Evolutionary conservation across 1,140 invertebrate species (phyloP).

Genomic region (Gerris buenoi): DNA sequence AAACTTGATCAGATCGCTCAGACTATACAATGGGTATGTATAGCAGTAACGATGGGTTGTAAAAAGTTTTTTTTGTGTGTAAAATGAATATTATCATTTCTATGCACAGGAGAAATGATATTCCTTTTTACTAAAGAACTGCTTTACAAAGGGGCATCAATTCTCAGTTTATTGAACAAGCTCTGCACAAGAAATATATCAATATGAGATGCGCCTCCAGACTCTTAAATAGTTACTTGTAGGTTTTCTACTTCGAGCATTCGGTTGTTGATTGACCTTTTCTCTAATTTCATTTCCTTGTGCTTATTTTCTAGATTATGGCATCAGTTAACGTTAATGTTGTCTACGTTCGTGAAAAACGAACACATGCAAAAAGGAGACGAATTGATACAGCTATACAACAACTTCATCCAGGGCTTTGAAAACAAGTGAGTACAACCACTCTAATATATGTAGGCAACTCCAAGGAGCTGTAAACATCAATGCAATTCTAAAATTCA

Average conservation of each 20-base stretch:
- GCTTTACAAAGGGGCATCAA: too few relatives aligned
- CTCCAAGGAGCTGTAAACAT: neutral
- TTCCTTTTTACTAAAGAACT: too few relatives aligned
- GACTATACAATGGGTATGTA: too few relatives aligned
- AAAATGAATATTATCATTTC: too few relatives aligned
- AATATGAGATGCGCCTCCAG: constrained; percentile 5
- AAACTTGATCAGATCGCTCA: too few relatives aligned
- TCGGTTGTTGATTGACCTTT: too few relatives aligned
- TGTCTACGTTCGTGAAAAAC: constrained; percentile 67
- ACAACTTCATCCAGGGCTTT: constrained; percentile 81
- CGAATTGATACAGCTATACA: constrained; percentile 71
- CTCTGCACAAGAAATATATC: constrained; percentile 70
- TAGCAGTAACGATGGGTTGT: too few relatives aligned
- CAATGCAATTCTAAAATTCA: neutral
- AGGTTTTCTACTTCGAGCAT: too few relatives aligned
- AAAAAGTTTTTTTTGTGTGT: too few relatives aligned
- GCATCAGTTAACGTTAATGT: constrained; percentile 86
- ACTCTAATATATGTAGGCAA: neutral
- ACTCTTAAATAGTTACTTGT: too few relatives aligned
- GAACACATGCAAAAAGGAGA: constrained; percentile 60
- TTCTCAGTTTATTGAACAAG: too few relatives aligned
- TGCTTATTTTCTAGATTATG: constrained; percentile 51
- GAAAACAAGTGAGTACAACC: constrained; percentile 67
- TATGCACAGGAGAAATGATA: too few relatives aligned
- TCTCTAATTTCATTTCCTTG: constrained; percentile 8